phyloP scores from a whole-genome alignment of 2,113 vertebrate genomes.

The Erinaceus europaeus region DNA sequence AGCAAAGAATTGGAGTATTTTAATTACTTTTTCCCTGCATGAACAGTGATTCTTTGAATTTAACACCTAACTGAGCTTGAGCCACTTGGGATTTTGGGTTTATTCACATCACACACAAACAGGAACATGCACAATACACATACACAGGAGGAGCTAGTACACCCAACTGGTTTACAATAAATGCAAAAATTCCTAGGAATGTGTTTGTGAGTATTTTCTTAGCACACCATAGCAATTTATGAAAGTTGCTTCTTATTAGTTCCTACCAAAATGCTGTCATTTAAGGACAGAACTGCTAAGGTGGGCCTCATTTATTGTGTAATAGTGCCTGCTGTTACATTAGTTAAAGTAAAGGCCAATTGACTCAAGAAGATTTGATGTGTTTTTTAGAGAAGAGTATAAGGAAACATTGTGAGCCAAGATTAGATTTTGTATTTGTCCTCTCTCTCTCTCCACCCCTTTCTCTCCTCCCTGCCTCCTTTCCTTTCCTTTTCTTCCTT shows the following conservation, averaged over 20 bases:
- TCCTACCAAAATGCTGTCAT: neutral
- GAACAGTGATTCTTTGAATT: slow-evolving; percentile 38
- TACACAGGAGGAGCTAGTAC: neutral
- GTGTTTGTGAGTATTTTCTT: neutral
- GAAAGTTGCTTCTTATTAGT: neutral
- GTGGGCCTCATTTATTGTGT: neutral
- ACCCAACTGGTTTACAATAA: neutral
- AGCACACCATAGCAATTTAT: neutral
- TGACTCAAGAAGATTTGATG: neutral
- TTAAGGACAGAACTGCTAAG: neutral
- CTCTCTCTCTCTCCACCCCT: no score
- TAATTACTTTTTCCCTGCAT: slow-evolving; percentile 33
- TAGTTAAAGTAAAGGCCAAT: neutral
- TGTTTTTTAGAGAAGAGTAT: neutral
- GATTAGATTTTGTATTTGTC: neutral
- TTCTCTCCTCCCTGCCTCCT: no score
- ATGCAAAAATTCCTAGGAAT: neutral
- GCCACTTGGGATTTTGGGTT: neutral
- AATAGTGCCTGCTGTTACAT: neutral
- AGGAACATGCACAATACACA: neutral
- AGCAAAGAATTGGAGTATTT: slow-evolving; percentile 34
- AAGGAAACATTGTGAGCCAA: neutral
- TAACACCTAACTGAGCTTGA: slow-evolving; percentile 1
- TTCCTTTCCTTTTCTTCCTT: no score
- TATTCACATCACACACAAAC: neutral